Conservation (phyloP, 1,140 invertebrate species). For the Polypedilum pembai region DNA sequence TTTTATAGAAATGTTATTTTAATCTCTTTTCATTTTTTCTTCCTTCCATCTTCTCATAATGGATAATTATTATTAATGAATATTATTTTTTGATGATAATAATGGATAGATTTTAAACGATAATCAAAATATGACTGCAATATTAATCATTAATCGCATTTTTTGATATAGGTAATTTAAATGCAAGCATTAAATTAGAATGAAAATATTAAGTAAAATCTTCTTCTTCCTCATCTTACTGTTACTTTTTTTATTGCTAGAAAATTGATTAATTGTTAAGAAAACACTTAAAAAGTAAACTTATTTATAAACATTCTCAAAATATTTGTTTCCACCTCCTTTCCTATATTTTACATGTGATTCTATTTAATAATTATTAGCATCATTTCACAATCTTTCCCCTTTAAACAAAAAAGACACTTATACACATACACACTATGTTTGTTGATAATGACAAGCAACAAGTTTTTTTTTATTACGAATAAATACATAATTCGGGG, state of each 20-base stretch:
- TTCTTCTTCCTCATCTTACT: too few species aligned
- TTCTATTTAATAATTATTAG: too few species aligned
- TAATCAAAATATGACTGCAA: slow-evolving; percentile 26
- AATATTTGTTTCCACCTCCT: too few species aligned
- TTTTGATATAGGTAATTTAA: slow-evolving; percentile 1
- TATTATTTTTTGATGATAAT: not conserved
- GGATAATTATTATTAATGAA: not conserved
- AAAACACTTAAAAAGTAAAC: too few species aligned
- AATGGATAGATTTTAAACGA: not conserved
- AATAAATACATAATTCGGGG: slow-evolving; percentile 33
- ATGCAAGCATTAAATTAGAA: not conserved
- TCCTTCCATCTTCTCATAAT: not conserved
- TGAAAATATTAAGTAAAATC: too few species aligned
- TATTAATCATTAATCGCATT: slow-evolving; percentile 27
- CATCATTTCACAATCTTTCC: not conserved
- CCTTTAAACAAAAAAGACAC: slow-evolving; percentile 5
- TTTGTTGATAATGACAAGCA: not conserved
- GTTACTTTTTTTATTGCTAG: too few species aligned
- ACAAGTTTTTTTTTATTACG: not conserved
- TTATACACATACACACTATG: not conserved
- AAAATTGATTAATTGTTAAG: too few species aligned
- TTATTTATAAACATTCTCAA: too few species aligned
- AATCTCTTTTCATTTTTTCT: not conserved
- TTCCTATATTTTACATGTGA: too few species aligned
- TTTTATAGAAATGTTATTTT: not conserved